Base-by-base conservation (phyloP, 2,113 vertebrate species). In the Stomatorhinus ivindoensis region DNA sequence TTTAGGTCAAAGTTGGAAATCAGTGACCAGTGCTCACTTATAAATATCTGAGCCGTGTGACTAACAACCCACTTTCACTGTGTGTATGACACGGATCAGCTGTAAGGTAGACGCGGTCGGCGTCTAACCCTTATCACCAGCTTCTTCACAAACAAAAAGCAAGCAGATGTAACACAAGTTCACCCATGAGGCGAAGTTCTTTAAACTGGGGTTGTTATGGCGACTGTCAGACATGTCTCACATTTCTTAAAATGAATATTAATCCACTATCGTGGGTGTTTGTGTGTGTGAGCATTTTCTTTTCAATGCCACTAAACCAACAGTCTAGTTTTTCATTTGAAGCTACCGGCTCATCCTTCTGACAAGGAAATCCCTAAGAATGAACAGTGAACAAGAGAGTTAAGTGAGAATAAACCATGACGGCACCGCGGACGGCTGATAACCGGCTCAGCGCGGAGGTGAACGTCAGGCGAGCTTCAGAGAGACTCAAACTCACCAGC, bases 401-500 rank as follows among this genome's bases (percentile, higher is more conserved):
- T 39, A 76, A 27, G 13, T 6, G 69, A 19, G 35, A 39, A 76
- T 39, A 11, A 13, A 39, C 15, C 4, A 0, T 3, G 13, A 76
- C 1, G 10, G 11, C 13, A 4, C 27, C 31, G 0, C 0, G 11
- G 31, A n/a, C 3, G 13, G 35, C 69, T 39, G 69, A 35, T 2
- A 2, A 0, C 15, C 35, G 73, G 35, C 61, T 69, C 61, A 1
- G 10, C 3, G n/a, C 0, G 35, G 35, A 19, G 35, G 73, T 7
- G 35, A 35, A 42, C 4, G 5, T 19, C 31, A 21, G 73, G 15
- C 15, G n/a, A 69, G 61, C n/a, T 27, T 69, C n/a, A 13, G 35
- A 17, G 69, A 76, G 73, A 35, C 27, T 15, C 65, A 15, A 31
- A 15, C 96, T 69, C 93, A 99, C 98, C 98, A 95, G 97, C 96